Evolutionary conservation across 2,113 vertebrate genomes (phyloP).

Genomic region (Tupaia chinensis): DNA sequence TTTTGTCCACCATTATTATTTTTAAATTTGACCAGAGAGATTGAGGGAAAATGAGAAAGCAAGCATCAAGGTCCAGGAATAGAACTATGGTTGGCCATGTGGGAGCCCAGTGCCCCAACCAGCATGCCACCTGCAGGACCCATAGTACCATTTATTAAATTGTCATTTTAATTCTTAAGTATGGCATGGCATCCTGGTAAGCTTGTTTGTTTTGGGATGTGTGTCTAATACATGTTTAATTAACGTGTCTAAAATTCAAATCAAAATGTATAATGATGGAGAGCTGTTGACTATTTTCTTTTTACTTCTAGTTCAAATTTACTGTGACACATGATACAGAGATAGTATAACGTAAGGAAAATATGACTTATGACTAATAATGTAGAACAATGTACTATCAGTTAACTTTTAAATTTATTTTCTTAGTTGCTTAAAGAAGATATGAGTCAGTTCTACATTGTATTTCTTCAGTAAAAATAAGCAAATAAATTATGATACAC

Average conservation of each 20-base stretch:
- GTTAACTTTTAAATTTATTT: conserved; percentile 71
- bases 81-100: no score
- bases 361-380: neutral
- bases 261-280: neutral
- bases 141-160: neutral
- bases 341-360: conserved; percentile 39
- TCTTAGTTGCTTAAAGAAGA: conserved; percentile 74
- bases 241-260: neutral
- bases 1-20: no score
- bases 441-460: conserved; percentile 50
- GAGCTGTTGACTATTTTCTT: neutral
- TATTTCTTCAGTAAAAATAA: conserved; percentile 66
- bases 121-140: no score
- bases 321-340: neutral
- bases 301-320: conserved; percentile 12
- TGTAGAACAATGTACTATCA: conserved; percentile 62
- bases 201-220: neutral
- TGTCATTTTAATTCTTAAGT: conserved; percentile 22
- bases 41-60: no score
- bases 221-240: neutral
- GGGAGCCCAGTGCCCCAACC: no score
- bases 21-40: no score
- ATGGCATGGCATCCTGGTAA: neutral
- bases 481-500: conserved; percentile 71
- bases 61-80: no score